Percentiles rank a stretch among this genome's conserved stretches.
phyloP scores from a whole-genome alignment of 2,113 vertebrate species.

The Myrmophylax atrothorax region DNA sequence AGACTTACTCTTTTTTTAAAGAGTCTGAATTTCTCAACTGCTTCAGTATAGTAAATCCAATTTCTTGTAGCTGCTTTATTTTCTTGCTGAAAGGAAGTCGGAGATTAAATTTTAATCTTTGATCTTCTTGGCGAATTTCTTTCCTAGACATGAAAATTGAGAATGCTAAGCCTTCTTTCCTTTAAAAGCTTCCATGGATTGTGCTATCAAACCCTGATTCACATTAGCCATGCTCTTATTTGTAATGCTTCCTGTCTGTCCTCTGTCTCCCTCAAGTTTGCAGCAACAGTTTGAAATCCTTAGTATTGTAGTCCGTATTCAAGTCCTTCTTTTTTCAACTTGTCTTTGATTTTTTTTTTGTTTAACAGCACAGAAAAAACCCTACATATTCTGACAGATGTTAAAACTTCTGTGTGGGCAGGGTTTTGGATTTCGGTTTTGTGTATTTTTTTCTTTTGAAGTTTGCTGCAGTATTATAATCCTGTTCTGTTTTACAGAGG shows the following conservation, averaged over 20 bases:
- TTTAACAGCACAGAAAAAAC: not conserved
- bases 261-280: not conserved
- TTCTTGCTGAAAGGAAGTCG: not conserved
- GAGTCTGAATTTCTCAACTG: not conserved
- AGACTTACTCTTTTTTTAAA: not conserved
- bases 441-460: not conserved
- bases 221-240: not conserved
- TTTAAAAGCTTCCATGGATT: not conserved
- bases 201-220: not conserved
- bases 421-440: not conserved
- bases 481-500: not conserved
- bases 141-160: not conserved
- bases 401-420: not conserved
- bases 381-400: not conserved
- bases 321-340: not conserved
- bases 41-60: constrained; percentile 2
- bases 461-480: not conserved
- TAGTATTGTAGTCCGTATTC: not conserved
- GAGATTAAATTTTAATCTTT: constrained; percentile 16
- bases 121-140: not conserved
- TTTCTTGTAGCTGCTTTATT: constrained; percentile 25
- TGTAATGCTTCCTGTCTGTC: not conserved
- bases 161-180: constrained; percentile 2
- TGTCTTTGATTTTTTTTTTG: not conserved
- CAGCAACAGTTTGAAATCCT: not conserved